Percentiles rank a stretch among this genome's conserved stretches.
Evolutionary conservation across 1,140 invertebrate species (phyloP).

Genomic region (Drosophila subpulchrella): DNA sequence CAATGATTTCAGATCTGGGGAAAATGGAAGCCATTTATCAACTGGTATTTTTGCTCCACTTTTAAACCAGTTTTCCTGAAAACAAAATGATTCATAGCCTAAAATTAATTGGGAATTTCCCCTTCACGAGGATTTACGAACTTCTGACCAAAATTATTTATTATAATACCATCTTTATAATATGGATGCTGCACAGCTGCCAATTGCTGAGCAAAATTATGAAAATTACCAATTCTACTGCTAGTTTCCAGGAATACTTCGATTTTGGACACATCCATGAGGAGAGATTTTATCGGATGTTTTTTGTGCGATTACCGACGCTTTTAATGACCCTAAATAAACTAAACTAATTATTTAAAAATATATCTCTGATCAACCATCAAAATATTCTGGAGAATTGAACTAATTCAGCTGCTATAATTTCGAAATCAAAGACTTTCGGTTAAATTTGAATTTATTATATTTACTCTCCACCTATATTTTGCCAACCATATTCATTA

Average conservation of each 20-base stretch:
- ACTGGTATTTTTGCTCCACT: neutral
- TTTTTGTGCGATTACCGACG: too few relatives aligned
- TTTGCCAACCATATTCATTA: conserved; percentile 17
- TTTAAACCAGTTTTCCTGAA: neutral
- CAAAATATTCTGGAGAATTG: neutral
- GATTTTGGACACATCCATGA: neutral
- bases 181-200: neutral
- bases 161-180: neutral
- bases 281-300: neutral
- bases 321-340: too few relatives aligned
- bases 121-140: neutral
- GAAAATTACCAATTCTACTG: neutral
- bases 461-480: conserved; percentile 32
- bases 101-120: neutral
- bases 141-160: neutral
- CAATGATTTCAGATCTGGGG: too few relatives aligned
- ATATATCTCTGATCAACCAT: neutral
- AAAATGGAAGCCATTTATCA: too few relatives aligned
- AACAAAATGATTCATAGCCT: neutral
- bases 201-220: neutral
- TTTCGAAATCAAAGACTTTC: conserved; percentile 21
- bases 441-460: conserved; percentile 22
- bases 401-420: conserved; percentile 8
- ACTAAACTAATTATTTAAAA: too few relatives aligned
- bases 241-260: neutral